Percentiles rank a stretch among this genome's conserved stretches.
These are phyloP conservation scores for Fulmarus glacialis DNA, from an alignment of 2,113 vertebrate genomes.

Conservation along the genomic window DNA sequence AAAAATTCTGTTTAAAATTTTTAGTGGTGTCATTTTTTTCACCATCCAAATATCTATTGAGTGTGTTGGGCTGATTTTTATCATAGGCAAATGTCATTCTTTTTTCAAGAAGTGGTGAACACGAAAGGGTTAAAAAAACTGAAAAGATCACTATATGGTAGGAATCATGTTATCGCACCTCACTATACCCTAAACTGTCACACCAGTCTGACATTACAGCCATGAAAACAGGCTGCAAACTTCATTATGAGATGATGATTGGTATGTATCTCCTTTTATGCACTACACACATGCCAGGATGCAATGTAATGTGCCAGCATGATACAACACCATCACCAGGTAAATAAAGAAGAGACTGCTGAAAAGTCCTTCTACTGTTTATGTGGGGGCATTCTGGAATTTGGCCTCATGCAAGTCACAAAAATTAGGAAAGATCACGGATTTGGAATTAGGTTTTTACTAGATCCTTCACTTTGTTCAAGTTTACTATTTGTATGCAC, in stretches of 20 bases:
- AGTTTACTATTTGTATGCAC: background rate
- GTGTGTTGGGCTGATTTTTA: background rate
- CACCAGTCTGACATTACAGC: background rate
- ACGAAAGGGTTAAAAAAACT: background rate
- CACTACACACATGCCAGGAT: background rate
- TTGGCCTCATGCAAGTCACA: background rate
- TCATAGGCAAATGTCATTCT: background rate
- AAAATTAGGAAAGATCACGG: background rate
- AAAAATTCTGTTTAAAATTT: background rate
- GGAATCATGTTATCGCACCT: background rate
- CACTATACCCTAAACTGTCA: background rate
- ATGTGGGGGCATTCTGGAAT: background rate
- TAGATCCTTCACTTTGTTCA: background rate
- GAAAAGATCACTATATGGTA: background rate
- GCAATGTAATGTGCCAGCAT: background rate
- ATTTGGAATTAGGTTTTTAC: background rate
- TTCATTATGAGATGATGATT: background rate
- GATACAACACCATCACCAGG: background rate
- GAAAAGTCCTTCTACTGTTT: background rate
- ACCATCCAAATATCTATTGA: background rate
- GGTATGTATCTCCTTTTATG: background rate
- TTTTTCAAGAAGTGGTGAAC: background rate
- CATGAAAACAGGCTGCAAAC: background rate
- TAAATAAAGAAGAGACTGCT: background rate
- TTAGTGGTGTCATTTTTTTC: background rate